phyloP scores from a whole-genome alignment of 2,113 vertebrate genomes.

The Phoxinus phoxinus region DNA sequence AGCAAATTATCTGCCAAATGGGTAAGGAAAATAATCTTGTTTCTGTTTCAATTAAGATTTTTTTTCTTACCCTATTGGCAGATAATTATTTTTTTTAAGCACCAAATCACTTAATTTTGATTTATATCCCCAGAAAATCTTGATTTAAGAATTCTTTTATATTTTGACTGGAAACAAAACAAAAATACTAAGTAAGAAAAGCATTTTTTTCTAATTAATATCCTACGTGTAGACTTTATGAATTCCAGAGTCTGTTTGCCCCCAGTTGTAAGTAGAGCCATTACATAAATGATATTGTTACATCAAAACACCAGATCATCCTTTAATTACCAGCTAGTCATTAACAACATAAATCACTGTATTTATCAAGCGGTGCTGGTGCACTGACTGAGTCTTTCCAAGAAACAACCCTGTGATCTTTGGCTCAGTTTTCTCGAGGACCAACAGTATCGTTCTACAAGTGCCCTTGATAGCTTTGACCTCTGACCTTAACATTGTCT shows the following conservation, averaged over 20 bases:
- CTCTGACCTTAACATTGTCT: conserved; percentile 46
- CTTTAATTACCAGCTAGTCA: conserved; percentile 31
- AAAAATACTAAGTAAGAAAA: too few species aligned
- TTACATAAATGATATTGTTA: neutral
- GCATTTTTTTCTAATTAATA: too few species aligned
- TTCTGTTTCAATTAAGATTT: too few species aligned
- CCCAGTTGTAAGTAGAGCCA: neutral
- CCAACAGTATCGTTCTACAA: conserved; percentile 39
- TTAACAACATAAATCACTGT: conserved; percentile 13
- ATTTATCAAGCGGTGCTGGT: conserved; percentile 28
- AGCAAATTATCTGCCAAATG: too few species aligned
- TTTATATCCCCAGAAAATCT: too few species aligned
- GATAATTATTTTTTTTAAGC: too few species aligned
- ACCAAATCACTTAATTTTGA: too few species aligned
- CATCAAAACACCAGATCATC: conserved; percentile 41
- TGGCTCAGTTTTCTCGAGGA: conserved; percentile 41
- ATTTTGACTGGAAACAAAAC: too few species aligned
- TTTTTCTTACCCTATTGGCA: too few species aligned
- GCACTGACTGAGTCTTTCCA: conserved; percentile 33
- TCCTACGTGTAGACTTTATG: neutral
- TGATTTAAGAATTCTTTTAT: too few species aligned
- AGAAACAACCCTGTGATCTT: conserved; percentile 51
- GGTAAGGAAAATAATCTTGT: too few species aligned
- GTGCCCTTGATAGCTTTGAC: conserved; percentile 54
- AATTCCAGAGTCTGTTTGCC: neutral